These are phyloP conservation scores for Epizoanthus scotinus DNA, from an alignment of 92 coral and sea anemone genomes.

Conservation along the genomic window DNA sequence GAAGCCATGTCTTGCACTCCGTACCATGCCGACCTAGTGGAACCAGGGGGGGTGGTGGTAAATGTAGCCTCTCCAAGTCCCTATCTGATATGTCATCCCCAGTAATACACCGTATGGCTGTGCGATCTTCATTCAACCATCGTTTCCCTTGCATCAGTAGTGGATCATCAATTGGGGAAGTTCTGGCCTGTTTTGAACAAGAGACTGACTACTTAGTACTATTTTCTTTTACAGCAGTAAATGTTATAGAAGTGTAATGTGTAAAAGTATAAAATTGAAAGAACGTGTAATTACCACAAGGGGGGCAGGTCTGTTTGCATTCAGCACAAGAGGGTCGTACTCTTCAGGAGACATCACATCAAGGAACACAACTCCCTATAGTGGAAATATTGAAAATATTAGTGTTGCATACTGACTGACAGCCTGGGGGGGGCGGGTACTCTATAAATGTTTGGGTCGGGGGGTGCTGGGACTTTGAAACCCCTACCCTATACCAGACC, in stretches of 20 bases:
- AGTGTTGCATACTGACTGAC: background rate
- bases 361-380: conserved; percentile 92
- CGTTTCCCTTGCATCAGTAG: conserved; percentile 77
- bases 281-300: conserved; percentile 71
- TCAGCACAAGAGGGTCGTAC: conserved; percentile 86
- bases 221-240: too few species aligned
- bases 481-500: too few species aligned
- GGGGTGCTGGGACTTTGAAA: too few species aligned
- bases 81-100: conserved; percentile 69
- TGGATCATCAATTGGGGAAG: conserved; percentile 78
- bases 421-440: too few species aligned
- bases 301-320: conserved; percentile 93
- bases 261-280: background rate
- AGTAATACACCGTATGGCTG: conserved; percentile 77
- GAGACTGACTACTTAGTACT: too few species aligned
- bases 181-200: conserved; percentile 63
- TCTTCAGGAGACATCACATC: conserved; percentile 97
- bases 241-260: too few species aligned
- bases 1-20: conserved; percentile 85
- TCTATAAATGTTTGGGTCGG: too few species aligned
- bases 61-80: conserved; percentile 66
- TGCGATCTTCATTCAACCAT: conserved; percentile 79
- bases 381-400: background rate
- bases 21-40: conserved; percentile 97
- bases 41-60: conserved; percentile 88